Evolutionary conservation across 2,888 invertebrate species (phyloP).

Genomic region (Xanthorhoe designata): DNA sequence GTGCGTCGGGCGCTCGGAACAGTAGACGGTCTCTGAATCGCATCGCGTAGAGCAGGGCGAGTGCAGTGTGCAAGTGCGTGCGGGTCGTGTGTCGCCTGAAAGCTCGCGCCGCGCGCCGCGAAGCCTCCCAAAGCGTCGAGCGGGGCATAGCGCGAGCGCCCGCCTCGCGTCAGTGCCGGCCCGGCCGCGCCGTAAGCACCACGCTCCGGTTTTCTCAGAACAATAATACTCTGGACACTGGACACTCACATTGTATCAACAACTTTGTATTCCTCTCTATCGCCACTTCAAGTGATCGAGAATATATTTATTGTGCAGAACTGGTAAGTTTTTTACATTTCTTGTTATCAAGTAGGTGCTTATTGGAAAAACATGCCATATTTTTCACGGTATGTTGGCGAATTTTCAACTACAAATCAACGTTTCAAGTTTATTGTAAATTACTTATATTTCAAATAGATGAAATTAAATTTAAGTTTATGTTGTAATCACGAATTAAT

Average conservation of each 20-base stretch:
- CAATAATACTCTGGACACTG: constrained; percentile 64
- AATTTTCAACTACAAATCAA: constrained; percentile 7
- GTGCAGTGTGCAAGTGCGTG: constrained; percentile 85
- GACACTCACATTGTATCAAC: constrained; percentile 59
- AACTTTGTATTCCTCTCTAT: constrained; percentile 56
- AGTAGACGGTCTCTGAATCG: constrained; percentile 83
- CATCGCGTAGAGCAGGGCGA: constrained; percentile 82
- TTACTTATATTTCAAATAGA: background rate
- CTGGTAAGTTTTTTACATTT: constrained; percentile 66
- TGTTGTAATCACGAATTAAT: constrained; percentile 5
- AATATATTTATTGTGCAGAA: constrained; percentile 62
- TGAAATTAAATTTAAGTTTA: constrained; percentile 2
- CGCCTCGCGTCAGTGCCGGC: constrained; percentile 83
- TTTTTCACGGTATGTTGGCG: constrained; percentile 14
- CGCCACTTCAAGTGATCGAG: constrained; percentile 65
- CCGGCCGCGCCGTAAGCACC: constrained; percentile 83
- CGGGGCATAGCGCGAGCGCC: constrained; percentile 51
- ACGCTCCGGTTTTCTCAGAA: constrained; percentile 69
- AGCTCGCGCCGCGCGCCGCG: constrained; percentile 82
- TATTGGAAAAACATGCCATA: constrained; percentile 10
- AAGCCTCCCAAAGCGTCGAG: constrained; percentile 69
- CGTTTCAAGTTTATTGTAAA: background rate
- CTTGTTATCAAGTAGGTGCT: constrained; percentile 14
- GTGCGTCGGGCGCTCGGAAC: constrained; percentile 82
- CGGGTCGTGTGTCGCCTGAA: constrained; percentile 82